Evolutionary conservation across 1,140 invertebrate species (phyloP).

Genomic region (Drosophila cardini): DNA sequence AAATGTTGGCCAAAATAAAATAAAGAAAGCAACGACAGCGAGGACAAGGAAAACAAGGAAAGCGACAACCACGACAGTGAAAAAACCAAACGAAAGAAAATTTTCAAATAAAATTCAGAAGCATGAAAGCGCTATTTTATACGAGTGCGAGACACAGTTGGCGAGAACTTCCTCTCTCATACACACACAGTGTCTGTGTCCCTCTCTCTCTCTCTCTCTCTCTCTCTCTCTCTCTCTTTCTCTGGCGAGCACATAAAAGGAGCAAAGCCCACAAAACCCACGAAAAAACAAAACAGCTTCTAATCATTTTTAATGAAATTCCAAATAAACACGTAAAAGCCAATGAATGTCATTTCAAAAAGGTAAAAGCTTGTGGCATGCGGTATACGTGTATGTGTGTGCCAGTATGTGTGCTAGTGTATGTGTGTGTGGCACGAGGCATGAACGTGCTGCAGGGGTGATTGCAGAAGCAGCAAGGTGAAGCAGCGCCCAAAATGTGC

Average conservation of each 20-base stretch:
- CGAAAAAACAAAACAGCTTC: conserved; percentile 80
- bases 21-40: conserved; percentile 27
- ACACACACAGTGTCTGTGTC: background rate
- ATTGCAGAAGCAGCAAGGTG: conserved; percentile 69
- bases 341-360: conserved; percentile 82
- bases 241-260: conserved; percentile 35
- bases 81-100: conserved; percentile 76
- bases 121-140: conserved; percentile 79
- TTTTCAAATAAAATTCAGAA: conserved; percentile 82
- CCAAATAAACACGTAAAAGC: conserved; percentile 82
- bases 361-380: conserved; percentile 72
- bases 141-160: conserved; percentile 40
- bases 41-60: conserved; percentile 24
- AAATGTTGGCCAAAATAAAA: conserved; percentile 57
- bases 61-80: conserved; percentile 42
- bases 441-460: conserved; percentile 32
- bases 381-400: background rate
- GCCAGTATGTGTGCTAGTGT: background rate
- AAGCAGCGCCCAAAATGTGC: conserved; percentile 56
- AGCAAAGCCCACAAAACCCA: conserved; percentile 67
- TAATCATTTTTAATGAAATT: conserved; percentile 83
- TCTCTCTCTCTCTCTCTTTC: background rate
- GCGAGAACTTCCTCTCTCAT: conserved; percentile 1
- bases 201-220: background rate
- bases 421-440: conserved; percentile 20